Conservation (phyloP, 2,797 vertebrate genomes). For the Lagocephalus sceleratus region DNA sequence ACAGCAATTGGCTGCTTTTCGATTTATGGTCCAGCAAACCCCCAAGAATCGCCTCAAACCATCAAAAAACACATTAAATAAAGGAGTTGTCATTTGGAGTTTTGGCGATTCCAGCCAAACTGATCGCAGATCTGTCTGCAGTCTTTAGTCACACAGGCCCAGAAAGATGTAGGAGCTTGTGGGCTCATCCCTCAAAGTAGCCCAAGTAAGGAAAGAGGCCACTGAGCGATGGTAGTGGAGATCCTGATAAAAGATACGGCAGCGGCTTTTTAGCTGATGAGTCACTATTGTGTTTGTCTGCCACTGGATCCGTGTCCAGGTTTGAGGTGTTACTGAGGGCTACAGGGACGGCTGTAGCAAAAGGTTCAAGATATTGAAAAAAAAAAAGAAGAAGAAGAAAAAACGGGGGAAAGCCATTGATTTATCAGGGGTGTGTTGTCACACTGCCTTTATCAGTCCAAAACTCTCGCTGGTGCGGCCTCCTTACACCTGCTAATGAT, state of each 20-base stretch:
- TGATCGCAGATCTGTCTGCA: no score
- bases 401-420: constrained; percentile 18
- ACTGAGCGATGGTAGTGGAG: constrained; percentile 60
- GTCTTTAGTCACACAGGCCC: no score
- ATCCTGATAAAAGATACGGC: constrained; percentile 63
- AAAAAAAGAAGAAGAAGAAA: background rate
- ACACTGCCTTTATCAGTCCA: constrained; percentile 34
- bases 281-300: constrained; percentile 42
- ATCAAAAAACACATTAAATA: no score
- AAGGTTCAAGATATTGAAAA: constrained; percentile 23
- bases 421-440: constrained; percentile 31
- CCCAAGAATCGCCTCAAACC: no score
- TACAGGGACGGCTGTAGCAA: constrained; percentile 22
- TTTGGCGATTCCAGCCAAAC: no score
- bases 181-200: constrained; percentile 38
- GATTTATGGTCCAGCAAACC: no score
- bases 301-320: constrained; percentile 42
- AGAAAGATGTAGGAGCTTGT: no score
- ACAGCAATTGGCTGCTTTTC: no score
- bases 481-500: no score
- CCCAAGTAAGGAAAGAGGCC: constrained; percentile 32
- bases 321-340: constrained; percentile 62
- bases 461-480: no score
- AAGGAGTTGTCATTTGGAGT: no score
- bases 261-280: constrained; percentile 63